Base-by-base conservation (phyloP, 2,888 invertebrate species). In the Megamerina dolium region DNA sequence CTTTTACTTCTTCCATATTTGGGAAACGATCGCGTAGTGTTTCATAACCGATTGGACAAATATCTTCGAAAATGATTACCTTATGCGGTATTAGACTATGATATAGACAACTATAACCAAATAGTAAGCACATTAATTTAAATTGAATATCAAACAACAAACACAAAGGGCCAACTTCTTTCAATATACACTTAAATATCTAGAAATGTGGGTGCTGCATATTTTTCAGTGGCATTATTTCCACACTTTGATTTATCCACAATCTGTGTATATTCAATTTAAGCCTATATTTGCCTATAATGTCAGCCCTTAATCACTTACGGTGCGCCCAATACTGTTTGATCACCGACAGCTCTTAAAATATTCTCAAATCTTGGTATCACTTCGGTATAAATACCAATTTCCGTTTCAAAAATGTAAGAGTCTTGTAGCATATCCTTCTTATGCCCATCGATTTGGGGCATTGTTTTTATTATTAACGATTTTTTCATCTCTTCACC, bases 391-490 rank as follows among this genome's bases (percentile, higher is more conserved):
- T 63, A 66, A 60, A 66, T 62, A 4, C 46, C 48, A 20, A 59
- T 57, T 51, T 66, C 67, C 3, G 48, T 53, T 46, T 50, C 44
- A 16, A 66, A 66, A 18, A 63, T 44, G 10, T 43, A 37, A 0
- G 52, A 41, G 2, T 56, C 51, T 0, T 32, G 43, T 6, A 66
- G 14, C 17, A 64, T 20, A 0, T 63, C 59, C 35, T 48, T 59
- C 43, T 64, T 65, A 1, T 37, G n/a, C 2, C 61, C 55, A 5
- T 62, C 57, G 5, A 16, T 10, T n/a, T 59, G 57, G 0, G 64
- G 64, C 59, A 64, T 59, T 1, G 60, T 58, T 43, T 66, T 66
- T 1, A 64, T 51, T 10, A 66, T 56, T 38, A 43, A 23, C 1
- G 42, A 47, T 20, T 14, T 27, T 1, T 5, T 10, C 14, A 34